These are phyloP conservation scores for Catamblyrhynchus diadema DNA, from an alignment of 2,797 vertebrate species.

Conservation along the genomic window DNA sequence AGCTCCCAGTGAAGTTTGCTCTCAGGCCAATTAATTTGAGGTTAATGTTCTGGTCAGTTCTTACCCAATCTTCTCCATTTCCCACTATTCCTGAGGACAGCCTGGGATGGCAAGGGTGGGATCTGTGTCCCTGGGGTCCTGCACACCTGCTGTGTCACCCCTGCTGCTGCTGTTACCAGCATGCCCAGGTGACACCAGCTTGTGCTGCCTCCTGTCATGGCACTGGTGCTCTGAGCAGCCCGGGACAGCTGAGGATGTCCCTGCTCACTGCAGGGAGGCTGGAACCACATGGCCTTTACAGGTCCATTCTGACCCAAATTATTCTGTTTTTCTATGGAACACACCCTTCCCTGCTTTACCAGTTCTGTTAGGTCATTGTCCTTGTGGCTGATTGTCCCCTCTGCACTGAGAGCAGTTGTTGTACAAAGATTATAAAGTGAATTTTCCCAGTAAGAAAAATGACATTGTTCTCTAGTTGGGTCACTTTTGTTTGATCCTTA, in stretches of 20 bases:
- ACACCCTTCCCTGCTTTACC: neutral
- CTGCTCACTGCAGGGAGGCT: neutral
- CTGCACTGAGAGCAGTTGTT: neutral
- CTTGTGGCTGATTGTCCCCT: neutral
- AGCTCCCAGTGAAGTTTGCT: neutral
- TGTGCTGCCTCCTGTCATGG: accelerated
- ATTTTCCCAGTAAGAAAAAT: neutral
- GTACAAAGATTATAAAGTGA: neutral
- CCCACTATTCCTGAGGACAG: neutral
- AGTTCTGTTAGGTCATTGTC: neutral
- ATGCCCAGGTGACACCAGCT: neutral
- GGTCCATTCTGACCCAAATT: neutral
- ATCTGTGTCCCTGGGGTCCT: neutral
- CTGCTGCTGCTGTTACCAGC: neutral
- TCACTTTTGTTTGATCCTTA: neutral
- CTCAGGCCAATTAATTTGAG: neutral
- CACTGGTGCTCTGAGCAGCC: neutral
- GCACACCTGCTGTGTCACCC: neutral
- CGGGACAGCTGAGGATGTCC: neutral
- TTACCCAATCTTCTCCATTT: neutral
- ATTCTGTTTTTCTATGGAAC: accelerated
- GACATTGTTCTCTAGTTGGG: neutral
- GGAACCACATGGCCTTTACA: neutral
- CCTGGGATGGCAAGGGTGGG: neutral
- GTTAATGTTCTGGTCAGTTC: neutral